Conservation (phyloP, 2,797 vertebrate species). For the Echiichthys vipera region DNA sequence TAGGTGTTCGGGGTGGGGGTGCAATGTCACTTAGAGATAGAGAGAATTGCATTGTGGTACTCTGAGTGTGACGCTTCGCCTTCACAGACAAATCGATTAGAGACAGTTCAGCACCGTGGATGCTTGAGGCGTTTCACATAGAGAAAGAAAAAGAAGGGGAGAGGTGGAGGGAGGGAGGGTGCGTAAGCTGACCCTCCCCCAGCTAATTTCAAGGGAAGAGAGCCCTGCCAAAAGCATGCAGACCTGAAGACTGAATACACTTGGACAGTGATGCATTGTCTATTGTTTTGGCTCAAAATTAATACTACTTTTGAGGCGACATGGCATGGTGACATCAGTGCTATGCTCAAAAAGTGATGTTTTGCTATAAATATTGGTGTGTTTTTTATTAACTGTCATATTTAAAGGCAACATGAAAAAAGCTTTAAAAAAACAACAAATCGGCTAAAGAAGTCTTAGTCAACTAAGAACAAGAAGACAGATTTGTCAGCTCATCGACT, state of each 20-base stretch:
- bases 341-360: background rate
- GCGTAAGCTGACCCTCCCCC: conserved; percentile 56
- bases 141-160: conserved; percentile 81
- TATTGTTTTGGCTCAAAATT: conserved; percentile 32
- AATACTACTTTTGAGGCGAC: conserved; percentile 11
- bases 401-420: background rate
- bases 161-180: conserved; percentile 6
- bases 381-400: background rate
- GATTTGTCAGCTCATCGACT: no score
- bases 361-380: no score
- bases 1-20: conserved; percentile 58
- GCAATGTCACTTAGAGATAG: conserved; percentile 84
- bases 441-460: no score
- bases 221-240: conserved; percentile 66
- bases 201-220: conserved; percentile 71
- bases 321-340: conserved; percentile 23
- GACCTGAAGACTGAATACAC: conserved; percentile 32
- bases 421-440: no score
- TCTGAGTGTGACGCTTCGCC: conserved; percentile 87
- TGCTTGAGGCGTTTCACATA: conserved; percentile 91
- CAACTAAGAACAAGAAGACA: no score
- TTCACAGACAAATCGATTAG: conserved; percentile 99
- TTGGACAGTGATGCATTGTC: conserved; percentile 34
- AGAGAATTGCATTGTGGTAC: conserved; percentile 84
- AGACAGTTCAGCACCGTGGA: conserved; percentile 92